Base-by-base conservation (phyloP, 30 jellyfish, hydroid and myxozoan species). In the Haliclystus octoradiatus region DNA sequence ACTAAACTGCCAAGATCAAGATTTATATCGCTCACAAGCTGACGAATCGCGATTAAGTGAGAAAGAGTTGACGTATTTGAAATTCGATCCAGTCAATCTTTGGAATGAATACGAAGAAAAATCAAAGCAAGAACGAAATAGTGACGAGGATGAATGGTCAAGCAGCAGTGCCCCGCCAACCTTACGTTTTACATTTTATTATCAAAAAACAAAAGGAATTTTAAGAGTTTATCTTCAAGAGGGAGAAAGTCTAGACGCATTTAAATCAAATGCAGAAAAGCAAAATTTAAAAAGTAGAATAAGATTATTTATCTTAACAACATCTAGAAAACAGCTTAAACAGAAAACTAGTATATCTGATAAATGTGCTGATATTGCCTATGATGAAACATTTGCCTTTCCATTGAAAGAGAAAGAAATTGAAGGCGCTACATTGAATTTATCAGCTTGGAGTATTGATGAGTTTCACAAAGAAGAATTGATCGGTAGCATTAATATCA, bases 381-480 rank as follows among this genome's bases (percentile, higher is more conserved):
- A 63, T 40, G 70, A 65, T 1, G 86, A 75, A 29, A 75, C n/a
- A 28, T 75, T 75, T 49, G 15, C 71, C 5, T 63, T 75, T 65
- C 73, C 32, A 26, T 46, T 75, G 73, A 26, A 34, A n/a, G 73
- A 32, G 22, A 23, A 62, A 7, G 82, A 75, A n/a, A 31, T 65
- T 13, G 33, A 31, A 7, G 83, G 61, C 35, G 14, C 71, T 25
- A 49, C 49, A 13, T 27, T 75, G 25, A 53, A 75, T 52, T 22
- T 75, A 63, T 26, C 82, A n/a, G 52, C 65, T n/a, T 75, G 86
- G 86, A 75, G 62, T 65, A 33, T 75, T 30, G 82, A 75, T 31
- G 82, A 31, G 12, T 75, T 75, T 51, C 50, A 63, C 52, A 32
- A 53, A 23, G 86, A 75, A 51, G n/a, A 29, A 2, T 52, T 75